Conservation (phyloP, 1,140 invertebrate genomes). For the Hylaeus anthracinus region DNA sequence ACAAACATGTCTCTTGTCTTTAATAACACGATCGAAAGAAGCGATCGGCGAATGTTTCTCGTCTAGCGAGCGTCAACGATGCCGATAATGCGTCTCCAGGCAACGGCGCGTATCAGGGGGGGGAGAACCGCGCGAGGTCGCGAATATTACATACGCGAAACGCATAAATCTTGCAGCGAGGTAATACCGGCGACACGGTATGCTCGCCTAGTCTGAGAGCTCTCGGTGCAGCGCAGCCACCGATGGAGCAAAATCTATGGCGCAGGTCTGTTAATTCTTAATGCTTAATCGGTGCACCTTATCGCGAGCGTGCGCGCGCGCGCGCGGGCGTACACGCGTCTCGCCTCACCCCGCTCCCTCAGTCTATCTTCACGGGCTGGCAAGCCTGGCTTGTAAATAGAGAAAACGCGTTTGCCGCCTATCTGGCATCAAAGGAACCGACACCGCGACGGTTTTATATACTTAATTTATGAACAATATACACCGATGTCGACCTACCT, state of each 20-base stretch:
- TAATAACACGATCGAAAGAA: neutral
- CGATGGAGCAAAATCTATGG: constrained; percentile 54
- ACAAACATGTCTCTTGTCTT: no score
- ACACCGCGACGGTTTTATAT: constrained; percentile 73
- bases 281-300: constrained; percentile 69
- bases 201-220: constrained; percentile 10
- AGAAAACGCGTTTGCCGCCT: constrained; percentile 68
- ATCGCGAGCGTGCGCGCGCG: constrained; percentile 48
- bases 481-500: constrained; percentile 65
- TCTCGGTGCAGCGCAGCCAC: constrained; percentile 2
- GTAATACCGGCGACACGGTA: constrained; percentile 43
- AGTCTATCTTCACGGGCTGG: constrained; percentile 35
- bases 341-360: constrained; percentile 6
- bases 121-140: constrained; percentile 31
- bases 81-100: constrained; percentile 29
- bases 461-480: constrained; percentile 78
- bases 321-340: neutral
- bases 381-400: constrained; percentile 68
- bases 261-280: constrained; percentile 65
- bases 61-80: constrained; percentile 21
- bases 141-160: constrained; percentile 57
- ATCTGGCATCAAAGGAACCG: constrained; percentile 75
- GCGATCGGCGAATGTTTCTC: constrained; percentile 26
- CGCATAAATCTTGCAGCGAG: constrained; percentile 59
- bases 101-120: constrained; percentile 23